A percentile compares a stretch with the other conserved stretches of the same genome.
These are phyloP conservation scores for Oegoconia quadripuncta DNA, from an alignment of 2,888 invertebrate genomes.

Conservation along the genomic window DNA sequence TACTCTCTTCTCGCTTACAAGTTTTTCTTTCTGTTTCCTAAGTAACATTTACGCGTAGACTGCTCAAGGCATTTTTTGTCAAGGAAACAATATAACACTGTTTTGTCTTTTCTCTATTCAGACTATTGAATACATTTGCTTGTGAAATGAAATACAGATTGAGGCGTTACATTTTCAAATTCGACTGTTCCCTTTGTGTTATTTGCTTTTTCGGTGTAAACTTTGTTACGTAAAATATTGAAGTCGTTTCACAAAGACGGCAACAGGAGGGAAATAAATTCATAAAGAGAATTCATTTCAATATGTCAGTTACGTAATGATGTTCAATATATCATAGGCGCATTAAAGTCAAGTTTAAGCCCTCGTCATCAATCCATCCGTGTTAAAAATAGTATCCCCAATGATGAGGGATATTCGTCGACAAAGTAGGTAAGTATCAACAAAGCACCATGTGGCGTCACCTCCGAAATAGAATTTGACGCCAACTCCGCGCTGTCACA, in stretches of 20 bases:
- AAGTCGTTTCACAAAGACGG: constrained; percentile 27
- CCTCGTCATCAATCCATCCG: constrained; percentile 57
- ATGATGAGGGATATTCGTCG: constrained; percentile 70
- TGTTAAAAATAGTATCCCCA: constrained; percentile 63
- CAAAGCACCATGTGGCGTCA: constrained; percentile 62
- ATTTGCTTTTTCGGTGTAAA: constrained; percentile 26
- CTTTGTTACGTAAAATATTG: constrained; percentile 28
- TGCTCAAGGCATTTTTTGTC: constrained; percentile 47
- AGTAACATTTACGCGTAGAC: constrained; percentile 44
- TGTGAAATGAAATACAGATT: constrained; percentile 50
- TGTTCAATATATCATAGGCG: constrained; percentile 55
- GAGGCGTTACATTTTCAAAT: constrained; percentile 41
- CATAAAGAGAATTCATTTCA: constrained; percentile 46
- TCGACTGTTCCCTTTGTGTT: constrained; percentile 33
- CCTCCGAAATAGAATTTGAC: constrained; percentile 60
- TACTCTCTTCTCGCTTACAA: constrained; percentile 40
- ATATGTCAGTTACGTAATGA: constrained; percentile 48
- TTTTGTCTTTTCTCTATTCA: constrained; percentile 52
- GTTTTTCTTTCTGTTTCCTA: constrained; percentile 37
- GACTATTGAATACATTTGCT: constrained; percentile 54
- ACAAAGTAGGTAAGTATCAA: constrained; percentile 72
- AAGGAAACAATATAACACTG: constrained; percentile 51
- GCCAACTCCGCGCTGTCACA: constrained; percentile 58
- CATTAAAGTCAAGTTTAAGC: constrained; percentile 66
- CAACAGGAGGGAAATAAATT: constrained; percentile 35